phyloP scores from a whole-genome alignment of 2,113 vertebrate genomes.

The Pavo muticus region DNA sequence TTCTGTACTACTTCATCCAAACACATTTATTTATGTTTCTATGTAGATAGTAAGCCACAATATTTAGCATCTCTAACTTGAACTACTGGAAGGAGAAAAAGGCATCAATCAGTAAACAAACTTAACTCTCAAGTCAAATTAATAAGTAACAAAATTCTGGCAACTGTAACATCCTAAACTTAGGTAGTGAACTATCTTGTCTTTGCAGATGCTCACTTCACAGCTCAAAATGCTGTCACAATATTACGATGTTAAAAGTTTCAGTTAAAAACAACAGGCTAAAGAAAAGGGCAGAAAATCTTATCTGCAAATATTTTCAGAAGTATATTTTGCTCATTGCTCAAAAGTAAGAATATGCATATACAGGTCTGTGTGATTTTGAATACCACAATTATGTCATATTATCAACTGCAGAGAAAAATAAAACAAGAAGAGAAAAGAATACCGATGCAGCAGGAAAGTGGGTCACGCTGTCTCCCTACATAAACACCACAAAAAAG shows the following conservation, averaged over 20 bases:
- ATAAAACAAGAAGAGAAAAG: not conserved
- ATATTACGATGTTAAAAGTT: not conserved
- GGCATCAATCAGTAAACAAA: not conserved
- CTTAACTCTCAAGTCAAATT: not conserved
- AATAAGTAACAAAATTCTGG: not conserved
- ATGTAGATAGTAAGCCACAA: not conserved
- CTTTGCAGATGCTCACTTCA: not conserved
- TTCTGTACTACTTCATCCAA: not conserved
- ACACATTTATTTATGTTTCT: not conserved
- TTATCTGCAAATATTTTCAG: not conserved
- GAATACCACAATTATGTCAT: not conserved
- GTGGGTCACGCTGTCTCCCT: not conserved
- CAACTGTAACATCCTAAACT: not conserved
- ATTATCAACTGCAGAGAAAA: not conserved
- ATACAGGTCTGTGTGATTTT: not conserved
- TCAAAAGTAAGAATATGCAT: not conserved
- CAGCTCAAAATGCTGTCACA: not conserved
- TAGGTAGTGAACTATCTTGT: not conserved
- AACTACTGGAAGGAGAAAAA: not conserved
- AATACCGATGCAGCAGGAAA: not conserved
- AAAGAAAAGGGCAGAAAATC: not conserved
- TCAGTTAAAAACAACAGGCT: not conserved
- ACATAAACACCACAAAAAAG: not conserved
- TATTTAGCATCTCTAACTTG: not conserved
- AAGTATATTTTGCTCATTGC: not conserved